These are phyloP conservation scores for Falco concolor DNA, from an alignment of 2,797 vertebrate genomes.

Conservation along the genomic window DNA sequence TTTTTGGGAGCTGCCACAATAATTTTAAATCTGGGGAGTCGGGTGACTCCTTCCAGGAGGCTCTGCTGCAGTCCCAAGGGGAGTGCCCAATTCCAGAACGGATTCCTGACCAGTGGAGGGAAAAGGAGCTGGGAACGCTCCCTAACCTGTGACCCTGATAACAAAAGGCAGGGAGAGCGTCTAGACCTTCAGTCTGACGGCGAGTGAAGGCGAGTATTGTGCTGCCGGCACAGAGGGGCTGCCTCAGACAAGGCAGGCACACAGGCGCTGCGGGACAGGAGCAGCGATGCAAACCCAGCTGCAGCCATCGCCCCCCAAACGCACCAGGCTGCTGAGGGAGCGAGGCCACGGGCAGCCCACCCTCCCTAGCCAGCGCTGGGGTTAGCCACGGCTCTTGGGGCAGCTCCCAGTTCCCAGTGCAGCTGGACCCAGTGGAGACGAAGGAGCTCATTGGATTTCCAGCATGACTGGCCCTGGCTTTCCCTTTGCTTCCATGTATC, in stretches of 20 bases:
- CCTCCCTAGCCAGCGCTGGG: neutral
- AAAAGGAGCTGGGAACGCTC: slow-evolving; percentile 51
- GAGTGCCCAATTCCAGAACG: neutral
- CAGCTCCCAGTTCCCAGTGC: neutral
- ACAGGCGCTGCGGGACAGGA: neutral
- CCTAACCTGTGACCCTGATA: slow-evolving; percentile 49
- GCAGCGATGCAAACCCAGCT: neutral
- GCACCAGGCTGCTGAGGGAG: neutral
- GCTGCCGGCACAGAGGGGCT: neutral
- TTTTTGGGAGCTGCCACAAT: neutral
- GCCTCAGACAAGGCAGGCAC: slow-evolving; percentile 7
- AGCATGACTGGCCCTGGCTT: neutral
- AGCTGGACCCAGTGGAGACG: neutral
- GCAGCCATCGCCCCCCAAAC: neutral
- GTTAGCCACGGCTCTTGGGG: neutral
- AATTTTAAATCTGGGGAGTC: neutral
- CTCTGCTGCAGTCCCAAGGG: neutral
- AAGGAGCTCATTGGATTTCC: rapidly evolving
- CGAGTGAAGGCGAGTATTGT: slow-evolving; percentile 55
- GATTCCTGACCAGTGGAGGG: neutral
- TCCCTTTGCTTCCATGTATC: neutral
- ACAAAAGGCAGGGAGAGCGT: slow-evolving; percentile 57
- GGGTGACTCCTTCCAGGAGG: neutral
- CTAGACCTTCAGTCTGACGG: slow-evolving; percentile 53
- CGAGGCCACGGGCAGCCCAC: neutral